phyloP scores from a whole-genome alignment of 2,113 vertebrate genomes.

The Daphoenositta chrysoptera region DNA sequence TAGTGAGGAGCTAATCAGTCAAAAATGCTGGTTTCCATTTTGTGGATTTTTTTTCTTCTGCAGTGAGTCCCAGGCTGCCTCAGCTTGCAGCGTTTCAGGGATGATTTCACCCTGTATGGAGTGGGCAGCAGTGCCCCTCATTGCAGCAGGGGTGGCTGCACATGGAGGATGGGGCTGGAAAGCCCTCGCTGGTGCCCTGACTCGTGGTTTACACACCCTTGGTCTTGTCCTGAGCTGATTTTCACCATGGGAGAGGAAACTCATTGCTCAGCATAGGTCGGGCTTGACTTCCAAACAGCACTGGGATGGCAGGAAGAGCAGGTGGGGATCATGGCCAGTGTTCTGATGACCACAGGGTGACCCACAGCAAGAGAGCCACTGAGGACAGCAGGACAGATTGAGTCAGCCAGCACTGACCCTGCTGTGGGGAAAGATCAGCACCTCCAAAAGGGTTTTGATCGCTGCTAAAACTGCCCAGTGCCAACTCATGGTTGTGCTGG shows the following conservation, averaged over 20 bases:
- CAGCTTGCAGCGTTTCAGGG: background rate
- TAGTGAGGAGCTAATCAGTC: background rate
- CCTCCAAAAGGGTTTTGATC: background rate
- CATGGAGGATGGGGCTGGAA: accelerated
- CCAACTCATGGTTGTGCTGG: accelerated
- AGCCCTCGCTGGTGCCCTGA: background rate
- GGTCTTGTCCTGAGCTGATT: background rate
- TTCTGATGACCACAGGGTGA: background rate
- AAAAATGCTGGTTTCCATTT: background rate
- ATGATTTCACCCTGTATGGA: background rate
- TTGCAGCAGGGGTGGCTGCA: background rate
- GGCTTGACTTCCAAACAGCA: background rate
- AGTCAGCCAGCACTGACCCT: background rate
- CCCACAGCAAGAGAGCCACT: accelerated
- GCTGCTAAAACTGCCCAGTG: background rate
- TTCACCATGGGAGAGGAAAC: background rate
- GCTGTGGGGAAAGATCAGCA: background rate
- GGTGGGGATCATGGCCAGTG: background rate
- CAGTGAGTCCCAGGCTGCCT: background rate
- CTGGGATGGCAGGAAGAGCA: background rate
- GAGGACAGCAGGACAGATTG: accelerated
- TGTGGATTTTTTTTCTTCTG: background rate
- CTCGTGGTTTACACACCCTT: background rate
- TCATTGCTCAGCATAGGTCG: background rate
- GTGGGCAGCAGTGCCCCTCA: background rate